Conservation (phyloP, 2,797 vertebrate genomes). For the Natrix natrix region DNA sequence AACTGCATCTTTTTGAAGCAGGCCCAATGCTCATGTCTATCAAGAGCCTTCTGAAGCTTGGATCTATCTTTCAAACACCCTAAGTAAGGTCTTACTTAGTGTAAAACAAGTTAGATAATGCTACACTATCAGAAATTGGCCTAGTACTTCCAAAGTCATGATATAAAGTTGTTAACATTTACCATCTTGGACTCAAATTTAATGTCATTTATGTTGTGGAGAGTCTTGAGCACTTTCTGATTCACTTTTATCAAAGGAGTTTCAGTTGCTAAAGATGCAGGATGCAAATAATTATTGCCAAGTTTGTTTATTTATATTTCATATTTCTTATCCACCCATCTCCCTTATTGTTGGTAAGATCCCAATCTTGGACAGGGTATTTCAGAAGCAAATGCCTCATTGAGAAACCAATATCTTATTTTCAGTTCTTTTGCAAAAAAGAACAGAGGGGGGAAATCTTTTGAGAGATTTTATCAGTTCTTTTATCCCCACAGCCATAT, state of each 20-base stretch:
- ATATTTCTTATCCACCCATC: background rate
- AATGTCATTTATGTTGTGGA: background rate
- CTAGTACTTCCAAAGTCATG: background rate
- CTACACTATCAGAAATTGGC: background rate
- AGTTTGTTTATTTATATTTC: background rate
- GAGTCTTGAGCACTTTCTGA: background rate
- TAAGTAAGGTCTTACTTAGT: background rate
- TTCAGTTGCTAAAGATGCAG: background rate
- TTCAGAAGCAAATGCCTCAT: background rate
- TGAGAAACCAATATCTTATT: background rate
- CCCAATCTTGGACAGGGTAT: background rate
- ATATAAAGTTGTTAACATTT: background rate
- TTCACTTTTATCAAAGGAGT: background rate
- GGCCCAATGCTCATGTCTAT: background rate
- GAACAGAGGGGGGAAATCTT: background rate
- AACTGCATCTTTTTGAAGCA: background rate
- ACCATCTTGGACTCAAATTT: background rate
- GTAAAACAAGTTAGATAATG: background rate
- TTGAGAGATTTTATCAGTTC: background rate
- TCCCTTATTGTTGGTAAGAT: background rate
- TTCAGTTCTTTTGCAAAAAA: background rate
- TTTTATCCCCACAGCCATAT: background rate
- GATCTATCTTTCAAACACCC: background rate
- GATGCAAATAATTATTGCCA: background rate
- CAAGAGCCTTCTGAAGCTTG: background rate